Evolutionary conservation across 2,797 vertebrate species (phyloP), one percentile per base, ranked within the genome.

Genomic region (Urocyon cinereoargenteus): DNA sequence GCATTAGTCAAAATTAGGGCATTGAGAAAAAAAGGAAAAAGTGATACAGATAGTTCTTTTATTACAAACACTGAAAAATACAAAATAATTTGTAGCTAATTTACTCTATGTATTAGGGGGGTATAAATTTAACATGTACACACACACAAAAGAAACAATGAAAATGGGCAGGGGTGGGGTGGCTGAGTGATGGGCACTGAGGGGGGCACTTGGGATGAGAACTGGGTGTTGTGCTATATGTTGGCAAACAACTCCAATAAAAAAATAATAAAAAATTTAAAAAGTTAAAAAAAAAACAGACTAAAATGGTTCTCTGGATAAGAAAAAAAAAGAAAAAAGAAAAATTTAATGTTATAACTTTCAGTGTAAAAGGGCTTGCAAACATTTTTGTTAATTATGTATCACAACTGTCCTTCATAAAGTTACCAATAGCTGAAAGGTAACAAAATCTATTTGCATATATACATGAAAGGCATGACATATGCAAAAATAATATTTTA

Each of bases 331-430:
- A 45, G 40, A 51, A 81, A 78, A 45, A 45, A 55, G 36, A 55
- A 97, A 98, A 98, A 97, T 98, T 84, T 94, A 98, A 98, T 98
- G 98, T 98, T 99, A 99, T 98, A 99, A 99, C 99, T 99, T 99
- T 96, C 97, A 98, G 98, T 99, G 99, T 98, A 98, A 97, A 98
- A 99, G 98, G 99, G 99, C 99, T 99, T 99, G 99, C 99, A 99
- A 99, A 99, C 99, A 99, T 99, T 99, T 99, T 99, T 99, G 99
- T 99, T 99, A 99, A 99, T 99, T 99, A 99, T 99, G 99, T 99
- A 99, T 99, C 99, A 99, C 99, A 99, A 99, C 99, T 99, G 99
- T 99, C 99, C 99, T 99, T 99, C 99, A 99, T 99, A 99, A 99
- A 99, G 99, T 99, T 99, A 99, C 99, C 99, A 99, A 99, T 99